Evolutionary conservation across 2,113 vertebrate genomes (phyloP).

Genomic region (Myiagra hebetior): DNA sequence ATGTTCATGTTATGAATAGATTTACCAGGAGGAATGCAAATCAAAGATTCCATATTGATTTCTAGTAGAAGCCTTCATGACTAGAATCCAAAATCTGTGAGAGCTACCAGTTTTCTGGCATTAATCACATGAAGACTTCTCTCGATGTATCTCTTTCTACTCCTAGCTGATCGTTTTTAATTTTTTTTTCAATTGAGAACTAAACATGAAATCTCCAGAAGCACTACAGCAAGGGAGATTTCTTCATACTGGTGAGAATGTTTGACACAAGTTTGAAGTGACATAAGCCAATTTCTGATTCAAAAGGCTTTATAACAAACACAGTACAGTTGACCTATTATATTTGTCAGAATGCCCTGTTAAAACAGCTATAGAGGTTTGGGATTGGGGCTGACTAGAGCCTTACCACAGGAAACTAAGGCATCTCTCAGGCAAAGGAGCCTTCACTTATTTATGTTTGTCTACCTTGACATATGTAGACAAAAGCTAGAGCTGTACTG

Average conservation of each 20-base stretch:
- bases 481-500: background rate
- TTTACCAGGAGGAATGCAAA: background rate
- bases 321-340: background rate
- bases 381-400: background rate
- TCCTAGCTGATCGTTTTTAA: background rate
- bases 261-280: background rate
- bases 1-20: background rate
- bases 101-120: background rate
- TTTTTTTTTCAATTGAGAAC: background rate
- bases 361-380: background rate
- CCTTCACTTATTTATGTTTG: background rate
- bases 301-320: background rate
- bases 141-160: background rate
- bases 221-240: background rate
- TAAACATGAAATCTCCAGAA: background rate
- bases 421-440: background rate
- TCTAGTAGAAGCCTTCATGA: background rate
- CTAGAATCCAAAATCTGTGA: background rate
- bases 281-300: background rate
- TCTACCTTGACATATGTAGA: background rate
- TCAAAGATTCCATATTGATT: background rate
- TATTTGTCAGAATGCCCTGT: background rate
- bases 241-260: background rate
- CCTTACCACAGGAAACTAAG: background rate
- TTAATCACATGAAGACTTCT: background rate